phyloP scores from a whole-genome alignment of 1,140 invertebrate species.

The Drosophila jambulina region DNA sequence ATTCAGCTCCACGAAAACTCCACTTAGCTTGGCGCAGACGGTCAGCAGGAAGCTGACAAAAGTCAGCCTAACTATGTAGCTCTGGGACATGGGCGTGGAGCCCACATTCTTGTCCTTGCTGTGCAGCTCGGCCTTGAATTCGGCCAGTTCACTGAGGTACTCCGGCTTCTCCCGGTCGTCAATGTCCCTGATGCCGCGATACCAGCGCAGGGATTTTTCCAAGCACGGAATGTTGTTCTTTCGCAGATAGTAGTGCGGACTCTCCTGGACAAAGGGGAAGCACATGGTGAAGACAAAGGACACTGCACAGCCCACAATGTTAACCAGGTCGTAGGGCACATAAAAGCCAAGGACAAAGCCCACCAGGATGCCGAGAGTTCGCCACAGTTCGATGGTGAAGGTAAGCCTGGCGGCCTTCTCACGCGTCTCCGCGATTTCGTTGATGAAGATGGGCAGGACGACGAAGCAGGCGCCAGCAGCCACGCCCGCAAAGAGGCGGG shows the following conservation, averaged over 20 bases:
- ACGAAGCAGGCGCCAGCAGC: constrained; percentile 85
- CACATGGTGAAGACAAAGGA: constrained; percentile 86
- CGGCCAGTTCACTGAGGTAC: constrained; percentile 61
- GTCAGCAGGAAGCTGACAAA: constrained; percentile 63
- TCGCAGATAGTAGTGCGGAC: constrained; percentile 87
- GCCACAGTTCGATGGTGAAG: constrained; percentile 73
- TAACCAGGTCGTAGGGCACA: constrained; percentile 53
- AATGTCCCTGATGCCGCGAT: constrained; percentile 83
- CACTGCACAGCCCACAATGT: constrained; percentile 84
- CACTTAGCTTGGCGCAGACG: constrained; percentile 70
- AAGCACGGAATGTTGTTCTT: constrained; percentile 85
- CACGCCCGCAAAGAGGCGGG: constrained; percentile 85
- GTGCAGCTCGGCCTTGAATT: constrained; percentile 60
- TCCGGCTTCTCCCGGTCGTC: constrained; percentile 70
- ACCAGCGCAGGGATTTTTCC: constrained; percentile 86
- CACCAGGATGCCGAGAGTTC: constrained; percentile 64
- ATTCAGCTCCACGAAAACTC: constrained; percentile 67
- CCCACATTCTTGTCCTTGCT: constrained; percentile 29
- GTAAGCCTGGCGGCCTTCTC: constrained; percentile 62
- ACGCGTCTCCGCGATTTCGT: constrained; percentile 85
- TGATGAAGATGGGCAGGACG: constrained; percentile 86
- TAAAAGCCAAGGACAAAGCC: constrained; percentile 65
- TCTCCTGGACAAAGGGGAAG: constrained; percentile 87
- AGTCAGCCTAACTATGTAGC: constrained; percentile 61
- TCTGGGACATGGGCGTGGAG: constrained; percentile 33